phyloP scores from a whole-genome alignment of 2,113 vertebrate genomes.

The Emydura subglobosa region DNA sequence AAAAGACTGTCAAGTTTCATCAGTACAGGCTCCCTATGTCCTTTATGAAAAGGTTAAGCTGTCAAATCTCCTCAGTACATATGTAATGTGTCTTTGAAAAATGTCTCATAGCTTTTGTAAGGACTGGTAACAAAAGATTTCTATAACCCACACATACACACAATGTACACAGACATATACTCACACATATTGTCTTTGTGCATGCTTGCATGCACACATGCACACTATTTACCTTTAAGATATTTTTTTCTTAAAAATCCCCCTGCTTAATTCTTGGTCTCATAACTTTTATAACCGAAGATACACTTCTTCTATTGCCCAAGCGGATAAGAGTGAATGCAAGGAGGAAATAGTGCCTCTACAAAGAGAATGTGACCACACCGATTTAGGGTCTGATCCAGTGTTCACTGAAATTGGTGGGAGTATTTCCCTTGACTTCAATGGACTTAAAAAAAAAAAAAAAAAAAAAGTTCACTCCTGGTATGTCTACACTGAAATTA shows the following conservation, averaged over 20 bases:
- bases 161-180: not conserved
- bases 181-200: not conserved
- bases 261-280: not conserved
- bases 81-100: slow-evolving; percentile 42
- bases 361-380: not conserved
- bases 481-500: not conserved
- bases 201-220: not conserved
- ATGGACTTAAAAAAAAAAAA: not conserved
- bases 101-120: slow-evolving; percentile 39
- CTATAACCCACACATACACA: not conserved
- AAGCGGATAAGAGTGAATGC: not conserved
- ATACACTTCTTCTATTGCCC: not conserved
- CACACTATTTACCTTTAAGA: not conserved
- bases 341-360: not conserved
- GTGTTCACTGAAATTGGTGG: not conserved
- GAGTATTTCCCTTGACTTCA: not conserved
- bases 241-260: not conserved
- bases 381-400: not conserved
- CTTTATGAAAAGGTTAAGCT: slow-evolving; percentile 35
- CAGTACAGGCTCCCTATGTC: slow-evolving; percentile 15
- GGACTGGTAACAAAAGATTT: not conserved
- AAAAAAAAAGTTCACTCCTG: not conserved
- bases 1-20: slow-evolving; percentile 39
- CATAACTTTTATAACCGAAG: not conserved
- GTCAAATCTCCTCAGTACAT: slow-evolving; percentile 54